Evolutionary conservation across 2,113 vertebrate genomes (phyloP).

Genomic region (Tragulus kanchil): DNA sequence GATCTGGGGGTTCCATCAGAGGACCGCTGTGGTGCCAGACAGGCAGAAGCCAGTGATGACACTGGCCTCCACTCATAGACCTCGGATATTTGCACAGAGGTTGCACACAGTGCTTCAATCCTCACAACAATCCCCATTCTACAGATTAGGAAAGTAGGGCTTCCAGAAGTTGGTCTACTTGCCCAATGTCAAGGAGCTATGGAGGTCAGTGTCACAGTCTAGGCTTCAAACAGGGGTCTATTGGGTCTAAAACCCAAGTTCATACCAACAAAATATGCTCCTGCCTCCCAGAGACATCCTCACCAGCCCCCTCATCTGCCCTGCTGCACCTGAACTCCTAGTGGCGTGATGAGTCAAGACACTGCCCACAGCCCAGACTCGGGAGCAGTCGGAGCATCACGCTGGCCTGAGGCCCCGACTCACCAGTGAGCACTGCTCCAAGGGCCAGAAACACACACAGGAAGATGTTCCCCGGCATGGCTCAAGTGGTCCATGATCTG

Average conservation of each 20-base stretch:
- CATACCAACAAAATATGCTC: neutral
- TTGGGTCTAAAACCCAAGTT: neutral
- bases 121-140: neutral
- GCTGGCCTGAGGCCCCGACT: neutral
- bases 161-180: neutral
- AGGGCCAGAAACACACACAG: slow-evolving; percentile 93
- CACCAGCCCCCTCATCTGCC: neutral
- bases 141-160: neutral
- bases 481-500: slow-evolving; percentile 93
- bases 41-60: neutral
- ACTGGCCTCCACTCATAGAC: neutral
- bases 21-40: neutral
- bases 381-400: neutral
- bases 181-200: neutral
- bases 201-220: neutral
- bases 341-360: neutral
- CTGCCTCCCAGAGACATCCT: neutral
- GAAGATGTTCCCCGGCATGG: slow-evolving; percentile 93
- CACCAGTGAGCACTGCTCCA: slow-evolving; percentile 94
- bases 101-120: neutral
- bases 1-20: neutral
- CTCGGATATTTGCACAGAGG: neutral
- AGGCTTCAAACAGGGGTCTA: neutral
- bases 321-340: neutral
- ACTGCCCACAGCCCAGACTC: neutral